Conservation (phyloP, 1,140 invertebrate genomes). For the Penaeus japonicus region DNA sequence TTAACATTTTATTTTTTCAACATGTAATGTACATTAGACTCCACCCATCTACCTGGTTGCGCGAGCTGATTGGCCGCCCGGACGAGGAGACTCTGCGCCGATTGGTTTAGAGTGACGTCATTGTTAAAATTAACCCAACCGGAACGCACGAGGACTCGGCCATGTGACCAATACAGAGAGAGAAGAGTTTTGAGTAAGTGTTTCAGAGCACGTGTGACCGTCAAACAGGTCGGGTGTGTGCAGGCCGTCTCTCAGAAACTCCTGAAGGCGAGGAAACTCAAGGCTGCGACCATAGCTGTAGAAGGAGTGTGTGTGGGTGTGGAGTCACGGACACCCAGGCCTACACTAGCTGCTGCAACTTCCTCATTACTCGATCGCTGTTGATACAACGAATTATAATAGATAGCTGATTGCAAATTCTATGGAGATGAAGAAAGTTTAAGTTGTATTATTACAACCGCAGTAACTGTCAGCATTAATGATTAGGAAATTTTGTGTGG, state of each 20-base stretch:
- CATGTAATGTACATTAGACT: background rate
- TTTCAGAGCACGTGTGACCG: conserved; percentile 45
- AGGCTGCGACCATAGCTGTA: background rate
- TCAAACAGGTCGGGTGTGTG: conserved; percentile 25
- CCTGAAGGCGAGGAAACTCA: background rate
- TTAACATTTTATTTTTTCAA: conserved; percentile 18
- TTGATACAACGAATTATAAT: no score
- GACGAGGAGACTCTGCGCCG: background rate
- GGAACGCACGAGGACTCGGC: conserved; percentile 10
- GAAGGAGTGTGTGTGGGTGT: conserved; percentile 2
- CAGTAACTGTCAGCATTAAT: no score
- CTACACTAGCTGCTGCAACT: background rate
- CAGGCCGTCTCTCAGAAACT: background rate
- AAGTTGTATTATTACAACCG: no score
- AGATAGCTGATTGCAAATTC: no score
- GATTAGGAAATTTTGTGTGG: no score
- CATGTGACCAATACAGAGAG: conserved; percentile 33
- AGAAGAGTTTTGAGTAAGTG: conserved; percentile 3
- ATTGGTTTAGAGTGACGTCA: conserved; percentile 44
- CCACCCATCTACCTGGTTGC: background rate
- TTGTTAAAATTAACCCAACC: conserved; percentile 44
- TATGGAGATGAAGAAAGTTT: no score
- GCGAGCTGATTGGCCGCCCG: conserved; percentile 2
- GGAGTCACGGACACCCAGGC: conserved; percentile 1
- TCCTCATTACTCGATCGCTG: background rate